Conservation (phyloP, 1,140 invertebrate species). For the Orchesella cincta region DNA sequence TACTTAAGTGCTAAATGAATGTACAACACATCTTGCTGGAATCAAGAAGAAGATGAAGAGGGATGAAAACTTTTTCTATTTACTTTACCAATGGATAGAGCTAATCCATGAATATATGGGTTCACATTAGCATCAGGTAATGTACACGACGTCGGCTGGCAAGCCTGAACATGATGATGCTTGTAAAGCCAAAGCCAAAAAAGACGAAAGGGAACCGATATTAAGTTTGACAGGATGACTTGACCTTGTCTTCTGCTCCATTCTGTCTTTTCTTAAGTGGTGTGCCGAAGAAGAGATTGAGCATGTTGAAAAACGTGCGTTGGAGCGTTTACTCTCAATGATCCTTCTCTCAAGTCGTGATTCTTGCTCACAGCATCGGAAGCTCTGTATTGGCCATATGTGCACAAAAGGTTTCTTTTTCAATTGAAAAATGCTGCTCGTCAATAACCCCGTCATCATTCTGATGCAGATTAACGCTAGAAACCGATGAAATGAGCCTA, state of each 20-base stretch:
- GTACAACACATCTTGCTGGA: background rate
- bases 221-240: constrained; percentile 26
- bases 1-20: background rate
- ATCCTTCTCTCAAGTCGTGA: background rate
- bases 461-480: background rate
- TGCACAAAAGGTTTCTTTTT: background rate
- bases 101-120: background rate
- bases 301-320: background rate
- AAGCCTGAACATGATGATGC: background rate
- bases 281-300: background rate
- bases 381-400: background rate
- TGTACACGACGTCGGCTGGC: background rate
- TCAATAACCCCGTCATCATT: background rate
- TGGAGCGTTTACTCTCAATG: background rate
- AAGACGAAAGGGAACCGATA: constrained; percentile 20
- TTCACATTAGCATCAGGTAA: background rate
- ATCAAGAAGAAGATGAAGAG: background rate
- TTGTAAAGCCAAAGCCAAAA: too few species aligned
- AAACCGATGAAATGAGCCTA: background rate
- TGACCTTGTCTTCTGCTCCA: constrained; percentile 25
- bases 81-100: constrained; percentile 5
- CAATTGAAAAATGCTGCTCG: constrained; percentile 6
- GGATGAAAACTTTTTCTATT: background rate
- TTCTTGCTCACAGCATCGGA: background rate
- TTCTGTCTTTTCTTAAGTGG: constrained; percentile 2